Evolutionary conservation across 2,113 vertebrate genomes (phyloP).

Genomic region (Sardina pilchardus): DNA sequence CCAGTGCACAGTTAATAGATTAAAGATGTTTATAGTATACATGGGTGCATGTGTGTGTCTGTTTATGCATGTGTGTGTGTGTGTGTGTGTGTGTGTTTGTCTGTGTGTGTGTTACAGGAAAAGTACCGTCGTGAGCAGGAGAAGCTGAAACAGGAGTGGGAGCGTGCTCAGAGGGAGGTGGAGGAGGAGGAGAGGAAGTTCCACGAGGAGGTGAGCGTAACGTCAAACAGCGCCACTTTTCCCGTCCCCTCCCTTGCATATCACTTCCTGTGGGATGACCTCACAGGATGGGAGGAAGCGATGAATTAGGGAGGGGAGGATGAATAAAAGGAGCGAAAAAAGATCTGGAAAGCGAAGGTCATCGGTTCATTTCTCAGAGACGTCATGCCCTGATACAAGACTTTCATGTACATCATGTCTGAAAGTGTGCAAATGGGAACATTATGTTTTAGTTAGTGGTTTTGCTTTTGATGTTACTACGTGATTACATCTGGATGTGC

Average conservation of each 20-base stretch:
- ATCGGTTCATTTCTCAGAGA: background rate
- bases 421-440: too few relatives aligned
- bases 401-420: too few relatives aligned
- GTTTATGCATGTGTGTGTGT: background rate
- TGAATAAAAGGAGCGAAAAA: background rate
- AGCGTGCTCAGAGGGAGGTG: constrained; percentile 93
- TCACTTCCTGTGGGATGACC: background rate
- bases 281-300: background rate
- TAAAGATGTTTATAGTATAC: background rate
- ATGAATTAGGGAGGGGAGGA: background rate
- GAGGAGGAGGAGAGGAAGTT: constrained; percentile 92
- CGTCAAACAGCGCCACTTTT: background rate
- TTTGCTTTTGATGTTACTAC: background rate
- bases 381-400: background rate
- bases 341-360: background rate
- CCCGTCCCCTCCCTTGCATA: background rate
- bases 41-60: background rate
- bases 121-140: constrained; percentile 91
- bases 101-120: constrained; percentile 73
- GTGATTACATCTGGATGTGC: background rate
- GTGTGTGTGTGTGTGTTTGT: constrained; percentile 51
- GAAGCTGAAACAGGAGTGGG: constrained; percentile 96
- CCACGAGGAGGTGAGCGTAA: constrained; percentile 85
- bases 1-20: background rate
- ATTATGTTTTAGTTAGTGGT: background rate